A percentile compares a stretch with the other conserved stretches of the same genome.
phyloP scores from a whole-genome alignment of 1,140 invertebrate species.

The Lutraria rhynchaena region DNA sequence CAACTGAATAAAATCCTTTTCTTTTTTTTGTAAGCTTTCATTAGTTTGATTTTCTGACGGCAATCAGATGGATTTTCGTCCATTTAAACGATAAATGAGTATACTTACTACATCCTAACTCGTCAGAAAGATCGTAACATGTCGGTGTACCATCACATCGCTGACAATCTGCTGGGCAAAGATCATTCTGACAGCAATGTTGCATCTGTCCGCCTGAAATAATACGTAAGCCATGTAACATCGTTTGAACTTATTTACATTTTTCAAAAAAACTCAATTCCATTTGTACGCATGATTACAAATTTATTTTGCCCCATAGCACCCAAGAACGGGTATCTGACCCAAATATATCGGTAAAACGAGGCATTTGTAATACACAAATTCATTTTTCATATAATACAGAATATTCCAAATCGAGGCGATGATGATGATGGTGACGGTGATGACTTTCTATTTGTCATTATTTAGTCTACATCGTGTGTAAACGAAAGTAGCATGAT shows the following conservation, averaged over 20 bases:
- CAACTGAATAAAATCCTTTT: no score
- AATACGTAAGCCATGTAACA: no score
- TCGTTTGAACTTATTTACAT: no score
- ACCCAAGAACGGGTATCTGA: background rate
- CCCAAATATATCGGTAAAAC: background rate
- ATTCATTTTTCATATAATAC: background rate
- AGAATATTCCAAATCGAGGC: no score
- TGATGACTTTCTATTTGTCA: no score
- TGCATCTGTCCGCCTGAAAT: background rate
- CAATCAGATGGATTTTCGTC: no score
- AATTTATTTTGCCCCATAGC: background rate
- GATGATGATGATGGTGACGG: no score
- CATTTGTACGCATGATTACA: background rate
- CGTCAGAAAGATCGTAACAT: conserved; percentile 46
- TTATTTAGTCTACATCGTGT: no score
- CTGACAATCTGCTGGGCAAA: conserved; percentile 38
- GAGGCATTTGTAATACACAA: background rate
- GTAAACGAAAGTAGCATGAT: no score
- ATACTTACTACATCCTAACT: conserved; percentile 45
- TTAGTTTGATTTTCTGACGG: no score
- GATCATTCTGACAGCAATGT: conserved; percentile 43
- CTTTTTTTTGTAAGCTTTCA: no score
- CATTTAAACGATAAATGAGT: no score
- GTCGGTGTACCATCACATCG: conserved; percentile 38
- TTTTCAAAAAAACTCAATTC: background rate